These are phyloP conservation scores for Ceriagrion tenellum DNA, from an alignment of 2,888 invertebrate genomes.

Conservation along the genomic window DNA sequence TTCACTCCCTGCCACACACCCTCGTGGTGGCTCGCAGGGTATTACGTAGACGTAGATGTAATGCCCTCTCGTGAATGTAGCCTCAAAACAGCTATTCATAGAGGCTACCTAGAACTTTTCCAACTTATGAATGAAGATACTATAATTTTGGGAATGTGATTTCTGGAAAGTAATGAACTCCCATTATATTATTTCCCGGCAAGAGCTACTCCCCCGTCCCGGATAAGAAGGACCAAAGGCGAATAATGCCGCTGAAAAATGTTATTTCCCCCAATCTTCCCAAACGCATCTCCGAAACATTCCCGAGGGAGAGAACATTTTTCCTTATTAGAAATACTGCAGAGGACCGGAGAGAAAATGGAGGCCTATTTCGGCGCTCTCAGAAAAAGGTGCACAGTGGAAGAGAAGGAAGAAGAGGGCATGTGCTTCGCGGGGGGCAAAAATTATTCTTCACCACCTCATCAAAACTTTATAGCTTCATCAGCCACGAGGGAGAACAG, in stretches of 20 bases:
- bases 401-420: no score
- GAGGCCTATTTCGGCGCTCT: background rate
- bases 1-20: no score
- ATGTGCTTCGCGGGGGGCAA: background rate
- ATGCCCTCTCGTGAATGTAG: no score
- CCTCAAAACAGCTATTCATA: no score
- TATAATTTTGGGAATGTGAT: no score
- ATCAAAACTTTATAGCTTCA: constrained; percentile 4
- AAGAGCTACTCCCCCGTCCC: background rate
- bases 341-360: background rate
- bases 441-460: background rate
- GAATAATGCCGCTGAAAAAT: background rate
- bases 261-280: background rate
- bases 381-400: no score
- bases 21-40: no score
- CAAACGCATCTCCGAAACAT: background rate
- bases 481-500: background rate
- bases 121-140: no score
- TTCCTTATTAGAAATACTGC: constrained; percentile 3
- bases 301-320: background rate
- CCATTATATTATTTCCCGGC: no score
- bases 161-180: no score
- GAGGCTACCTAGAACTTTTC: no score
- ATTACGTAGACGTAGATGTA: no score
- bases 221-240: background rate